phyloP scores from a whole-genome alignment of 1,140 invertebrate species.

The Hypothenemus hampei region DNA sequence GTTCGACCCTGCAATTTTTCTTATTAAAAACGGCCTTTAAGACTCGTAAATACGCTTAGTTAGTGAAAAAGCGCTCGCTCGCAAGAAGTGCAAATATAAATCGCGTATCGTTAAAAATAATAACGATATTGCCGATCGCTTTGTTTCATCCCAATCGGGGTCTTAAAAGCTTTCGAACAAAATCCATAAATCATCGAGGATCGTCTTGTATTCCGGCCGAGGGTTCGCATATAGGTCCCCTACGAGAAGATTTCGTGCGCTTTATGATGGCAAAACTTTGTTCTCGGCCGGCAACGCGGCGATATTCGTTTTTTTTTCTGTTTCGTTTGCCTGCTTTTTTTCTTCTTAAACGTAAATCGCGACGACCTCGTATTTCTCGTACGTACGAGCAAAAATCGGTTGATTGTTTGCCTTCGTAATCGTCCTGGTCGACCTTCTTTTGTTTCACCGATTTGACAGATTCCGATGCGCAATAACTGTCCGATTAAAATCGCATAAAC shows the following conservation, averaged over 20 bases:
- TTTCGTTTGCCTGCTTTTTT: too few species aligned
- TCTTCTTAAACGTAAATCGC: background rate
- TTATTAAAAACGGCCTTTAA: slow-evolving; percentile 19
- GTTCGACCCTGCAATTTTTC: slow-evolving; percentile 4
- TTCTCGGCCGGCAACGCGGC: background rate
- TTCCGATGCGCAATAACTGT: background rate
- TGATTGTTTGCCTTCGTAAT: slow-evolving; percentile 2
- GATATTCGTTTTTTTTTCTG: too few species aligned
- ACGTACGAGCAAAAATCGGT: background rate
- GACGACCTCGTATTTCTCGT: slow-evolving; percentile 2
- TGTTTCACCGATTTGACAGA: background rate
- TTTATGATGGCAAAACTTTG: background rate
- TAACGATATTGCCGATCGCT: slow-evolving; percentile 25
- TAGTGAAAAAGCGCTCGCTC: slow-evolving; percentile 25
- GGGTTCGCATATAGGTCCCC: background rate
- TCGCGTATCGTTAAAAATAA: slow-evolving; percentile 32
- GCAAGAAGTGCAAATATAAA: slow-evolving; percentile 30
- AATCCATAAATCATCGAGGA: slow-evolving; percentile 10
- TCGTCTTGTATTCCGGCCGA: background rate
- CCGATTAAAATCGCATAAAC: background rate
- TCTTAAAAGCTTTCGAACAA: slow-evolving; percentile 15
- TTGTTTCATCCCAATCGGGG: slow-evolving; percentile 29
- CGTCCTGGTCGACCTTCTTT: background rate
- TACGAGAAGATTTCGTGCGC: too few species aligned
- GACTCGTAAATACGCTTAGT: slow-evolving; percentile 28